Base-by-base conservation (phyloP, 2,113 vertebrate genomes). In the Psilopsiagon aurifrons region DNA sequence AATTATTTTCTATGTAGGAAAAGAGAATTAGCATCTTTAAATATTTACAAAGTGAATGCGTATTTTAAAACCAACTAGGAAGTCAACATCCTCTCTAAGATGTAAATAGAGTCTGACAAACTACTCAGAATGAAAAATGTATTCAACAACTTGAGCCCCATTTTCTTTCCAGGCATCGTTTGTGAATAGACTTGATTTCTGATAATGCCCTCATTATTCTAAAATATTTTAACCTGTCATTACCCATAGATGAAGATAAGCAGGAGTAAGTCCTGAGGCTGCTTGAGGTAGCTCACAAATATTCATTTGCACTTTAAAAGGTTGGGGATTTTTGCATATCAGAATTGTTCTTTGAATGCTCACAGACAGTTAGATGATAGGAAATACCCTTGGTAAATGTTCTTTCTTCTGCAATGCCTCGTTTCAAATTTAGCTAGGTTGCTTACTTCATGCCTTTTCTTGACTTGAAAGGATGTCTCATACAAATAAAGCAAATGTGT, bases 121-220 rank as follows among this genome's bases (percentile, higher is more conserved):
- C 33, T 75, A 66, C 55, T 94, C 68, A 60, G 62, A 92, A 83
- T 74, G 11, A 93, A 94, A 93, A 86, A 92, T 67, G 5, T 55
- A 92, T 96, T 92, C 75, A 89, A 57, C 27, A 80, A 71, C 88
- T 67, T 78, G 12, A 88, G 35, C 23, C 33, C 19, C 39, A 55
- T 93, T 93, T 92, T 83, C 60, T 82, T 57, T 88, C 77, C 41
- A 89, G 75, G 83, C 19, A 29, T 13, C 29, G 44, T 94, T 82
- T 76, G 39, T 94, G 92, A 96, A 96, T 91, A 94, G 92, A 78
- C 80, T 81, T 96, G 95, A 95, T 97, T 97, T 95, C 95, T 91
- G 39, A 95, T 86, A 94, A 92, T 88, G 60, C 10, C 15, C 12
- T 92, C 85, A 75, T 95, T 95, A 96, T 86, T 93, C 63, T 93